Evolutionary conservation across 2,113 vertebrate genomes (phyloP).

Genomic region (Callipepla squamata): DNA sequence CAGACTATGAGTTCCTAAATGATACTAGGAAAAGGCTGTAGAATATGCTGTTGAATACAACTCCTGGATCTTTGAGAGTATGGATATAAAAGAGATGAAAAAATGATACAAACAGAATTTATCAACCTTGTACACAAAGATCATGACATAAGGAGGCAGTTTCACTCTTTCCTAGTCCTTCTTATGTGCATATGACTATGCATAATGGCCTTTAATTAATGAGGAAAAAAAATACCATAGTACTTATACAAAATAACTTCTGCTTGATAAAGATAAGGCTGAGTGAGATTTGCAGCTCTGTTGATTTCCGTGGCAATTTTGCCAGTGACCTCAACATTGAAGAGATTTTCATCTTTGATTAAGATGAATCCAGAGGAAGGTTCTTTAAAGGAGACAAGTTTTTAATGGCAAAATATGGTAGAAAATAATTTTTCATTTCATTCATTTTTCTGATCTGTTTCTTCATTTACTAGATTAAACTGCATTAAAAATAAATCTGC

Average conservation of each 20-base stretch:
- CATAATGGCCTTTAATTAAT: not conserved
- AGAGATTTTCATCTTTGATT: not conserved
- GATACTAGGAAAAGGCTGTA: not conserved
- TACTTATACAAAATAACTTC: not conserved
- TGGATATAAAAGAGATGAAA: not conserved
- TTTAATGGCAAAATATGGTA: not conserved
- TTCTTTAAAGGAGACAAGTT: not conserved
- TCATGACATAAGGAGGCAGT: not conserved
- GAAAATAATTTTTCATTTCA: not conserved
- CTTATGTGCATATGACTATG: too few species aligned
- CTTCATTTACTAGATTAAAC: not conserved
- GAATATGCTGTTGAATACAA: not conserved
- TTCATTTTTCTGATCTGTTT: not conserved
- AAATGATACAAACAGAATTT: not conserved
- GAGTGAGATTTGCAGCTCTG: not conserved
- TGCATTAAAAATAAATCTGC: not conserved
- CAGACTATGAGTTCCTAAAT: not conserved
- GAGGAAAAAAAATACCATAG: not conserved
- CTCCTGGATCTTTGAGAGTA: not conserved
- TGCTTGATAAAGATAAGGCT: not conserved
- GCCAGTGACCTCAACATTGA: not conserved
- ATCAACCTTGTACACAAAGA: not conserved
- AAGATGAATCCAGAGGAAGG: not conserved
- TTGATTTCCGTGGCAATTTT: not conserved
- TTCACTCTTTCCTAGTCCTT: not conserved